Percentiles rank a stretch among this genome's conserved stretches.
These are phyloP conservation scores for Acanthochromis polyacanthus DNA, from an alignment of 2,113 vertebrate species.

Conservation along the genomic window DNA sequence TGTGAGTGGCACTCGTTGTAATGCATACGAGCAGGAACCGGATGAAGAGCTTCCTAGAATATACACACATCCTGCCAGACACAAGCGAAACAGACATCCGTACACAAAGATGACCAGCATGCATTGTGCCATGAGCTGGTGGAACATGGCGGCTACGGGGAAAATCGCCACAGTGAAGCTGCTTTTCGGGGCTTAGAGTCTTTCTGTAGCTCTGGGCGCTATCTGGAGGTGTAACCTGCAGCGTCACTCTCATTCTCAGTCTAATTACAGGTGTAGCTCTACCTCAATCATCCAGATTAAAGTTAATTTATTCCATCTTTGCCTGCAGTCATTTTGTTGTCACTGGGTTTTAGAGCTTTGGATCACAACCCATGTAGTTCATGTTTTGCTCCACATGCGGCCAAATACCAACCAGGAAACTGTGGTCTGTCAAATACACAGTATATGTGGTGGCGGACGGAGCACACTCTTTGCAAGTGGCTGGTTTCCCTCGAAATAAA, in stretches of 20 bases:
- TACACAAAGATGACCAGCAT: constrained; percentile 58
- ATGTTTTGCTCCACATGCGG: constrained; percentile 40
- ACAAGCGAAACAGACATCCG: constrained; percentile 75
- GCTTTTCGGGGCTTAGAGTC: constrained; percentile 46
- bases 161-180: constrained; percentile 32
- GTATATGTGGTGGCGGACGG: constrained; percentile 39
- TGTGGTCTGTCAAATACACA: constrained; percentile 68
- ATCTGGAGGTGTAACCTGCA: constrained; percentile 61
- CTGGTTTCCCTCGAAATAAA: constrained; percentile 53
- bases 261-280: constrained; percentile 56
- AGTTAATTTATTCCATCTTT: constrained; percentile 43
- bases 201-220: constrained; percentile 52
- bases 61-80: constrained; percentile 69
- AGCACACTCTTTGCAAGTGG: constrained; percentile 44
- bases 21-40: constrained; percentile 77
- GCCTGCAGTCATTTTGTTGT: constrained; percentile 63
- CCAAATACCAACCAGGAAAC: constrained; percentile 73
- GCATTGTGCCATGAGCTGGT: constrained; percentile 70
- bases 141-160: constrained; percentile 59
- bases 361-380: constrained; percentile 43
- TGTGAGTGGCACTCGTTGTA: constrained; percentile 82
- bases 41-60: constrained; percentile 71
- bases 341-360: constrained; percentile 58
- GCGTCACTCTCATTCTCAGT: constrained; percentile 42
- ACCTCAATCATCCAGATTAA: constrained; percentile 36